These are phyloP conservation scores for Lampris megalopsis DNA, from an alignment of 2,113 vertebrate genomes.

Conservation along the genomic window DNA sequence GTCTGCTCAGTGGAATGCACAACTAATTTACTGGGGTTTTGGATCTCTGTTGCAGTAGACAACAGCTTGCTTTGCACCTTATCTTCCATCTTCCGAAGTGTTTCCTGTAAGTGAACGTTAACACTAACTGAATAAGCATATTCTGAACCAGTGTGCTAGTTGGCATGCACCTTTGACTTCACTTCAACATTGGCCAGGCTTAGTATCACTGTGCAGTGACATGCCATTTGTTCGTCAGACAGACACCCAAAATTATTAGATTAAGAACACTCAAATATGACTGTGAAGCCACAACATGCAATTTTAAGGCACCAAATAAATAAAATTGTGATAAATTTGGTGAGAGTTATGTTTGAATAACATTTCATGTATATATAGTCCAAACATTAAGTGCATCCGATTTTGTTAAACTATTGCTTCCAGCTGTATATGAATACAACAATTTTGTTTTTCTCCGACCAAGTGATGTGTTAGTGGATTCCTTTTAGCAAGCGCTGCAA, in stretches of 20 bases:
- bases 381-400: neutral
- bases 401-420: slow-evolving; percentile 46
- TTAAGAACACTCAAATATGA: neutral
- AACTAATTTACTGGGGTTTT: slow-evolving; percentile 1
- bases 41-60: slow-evolving; percentile 5
- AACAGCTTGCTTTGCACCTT: slow-evolving; percentile 7
- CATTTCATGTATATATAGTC: neutral
- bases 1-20: slow-evolving; percentile 14
- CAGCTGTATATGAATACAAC: neutral
- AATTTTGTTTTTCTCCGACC: slow-evolving; percentile 30
- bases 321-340: neutral
- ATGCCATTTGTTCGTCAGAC: neutral
- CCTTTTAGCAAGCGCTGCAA: slow-evolving; percentile 21
- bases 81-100: slow-evolving; percentile 27
- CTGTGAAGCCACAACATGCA: slow-evolving; percentile 17
- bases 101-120: slow-evolving; percentile 70
- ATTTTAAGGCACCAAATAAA: neutral
- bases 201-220: slow-evolving; percentile 7
- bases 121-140: slow-evolving; percentile 49
- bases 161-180: neutral
- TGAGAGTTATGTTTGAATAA: neutral
- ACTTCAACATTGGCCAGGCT: neutral
- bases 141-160: neutral
- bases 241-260: neutral
- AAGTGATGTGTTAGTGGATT: slow-evolving; percentile 42